These are phyloP conservation scores for Polia nebulosa DNA, from an alignment of 2,888 invertebrate species.

Conservation along the genomic window DNA sequence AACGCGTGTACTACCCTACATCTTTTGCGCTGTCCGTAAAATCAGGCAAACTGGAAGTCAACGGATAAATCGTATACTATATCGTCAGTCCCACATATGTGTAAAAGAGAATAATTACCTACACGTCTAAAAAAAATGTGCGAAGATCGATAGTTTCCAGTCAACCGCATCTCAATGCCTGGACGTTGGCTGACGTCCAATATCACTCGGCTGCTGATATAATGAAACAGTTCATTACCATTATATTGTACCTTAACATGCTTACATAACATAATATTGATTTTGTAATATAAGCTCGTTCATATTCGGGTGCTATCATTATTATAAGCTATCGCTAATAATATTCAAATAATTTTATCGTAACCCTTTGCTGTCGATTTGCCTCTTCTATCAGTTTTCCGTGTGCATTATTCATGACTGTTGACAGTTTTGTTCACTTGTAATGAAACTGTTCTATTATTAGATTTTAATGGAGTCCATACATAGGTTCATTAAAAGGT, in stretches of 20 bases:
- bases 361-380: background rate
- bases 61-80: constrained; percentile 8
- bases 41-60: constrained; percentile 2
- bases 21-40: no score
- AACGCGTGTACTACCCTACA: no score
- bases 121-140: constrained; percentile 23
- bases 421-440: background rate
- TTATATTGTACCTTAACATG: constrained; percentile 12
- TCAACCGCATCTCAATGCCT: constrained; percentile 33
- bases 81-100: constrained; percentile 16
- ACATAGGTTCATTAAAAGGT: no score
- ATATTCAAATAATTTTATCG: background rate
- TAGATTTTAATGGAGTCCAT: background rate
- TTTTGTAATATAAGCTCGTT: constrained; percentile 8
- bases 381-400: background rate
- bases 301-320: background rate
- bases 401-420: background rate
- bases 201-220: constrained; percentile 25
- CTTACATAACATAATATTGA: constrained; percentile 12
- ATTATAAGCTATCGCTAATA: background rate
- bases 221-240: constrained; percentile 39
- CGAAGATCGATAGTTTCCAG: constrained; percentile 36
- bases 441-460: background rate
- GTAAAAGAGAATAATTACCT: constrained; percentile 15
- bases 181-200: constrained; percentile 60